Evolutionary conservation across 1,140 invertebrate genomes (phyloP).

Genomic region (Cotesia glomerata): DNA sequence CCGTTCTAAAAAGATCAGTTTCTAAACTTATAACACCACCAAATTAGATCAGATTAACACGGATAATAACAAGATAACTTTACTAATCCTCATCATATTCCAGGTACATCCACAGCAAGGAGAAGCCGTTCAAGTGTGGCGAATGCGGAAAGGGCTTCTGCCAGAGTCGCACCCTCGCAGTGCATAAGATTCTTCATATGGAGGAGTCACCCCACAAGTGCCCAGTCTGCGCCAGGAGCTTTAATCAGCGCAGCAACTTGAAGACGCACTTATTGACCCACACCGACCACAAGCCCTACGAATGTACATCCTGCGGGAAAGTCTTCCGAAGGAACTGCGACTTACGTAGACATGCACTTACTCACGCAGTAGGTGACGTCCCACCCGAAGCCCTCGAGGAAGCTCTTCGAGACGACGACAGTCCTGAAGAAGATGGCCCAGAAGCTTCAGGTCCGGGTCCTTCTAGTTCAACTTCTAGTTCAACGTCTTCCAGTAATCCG

Average conservation of each 20-base stretch:
- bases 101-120: constrained; percentile 96
- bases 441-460: constrained; percentile 45
- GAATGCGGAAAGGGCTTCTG: constrained; percentile 97
- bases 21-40: too few relatives aligned
- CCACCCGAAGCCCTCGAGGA: constrained; percentile 73
- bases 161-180: constrained; percentile 90
- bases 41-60: background rate
- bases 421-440: constrained; percentile 56
- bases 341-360: constrained; percentile 80
- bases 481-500: constrained; percentile 31
- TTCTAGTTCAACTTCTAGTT: constrained; percentile 41
- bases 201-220: constrained; percentile 93
- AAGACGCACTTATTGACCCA: constrained; percentile 95
- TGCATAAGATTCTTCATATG: constrained; percentile 92
- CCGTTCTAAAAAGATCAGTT: too few relatives aligned
- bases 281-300: constrained; percentile 93
- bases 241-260: constrained; percentile 90
- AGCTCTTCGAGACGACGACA: constrained; percentile 70
- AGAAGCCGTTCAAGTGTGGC: constrained; percentile 95
- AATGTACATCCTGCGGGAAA: constrained; percentile 89
- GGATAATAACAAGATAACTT: background rate
- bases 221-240: constrained; percentile 85
- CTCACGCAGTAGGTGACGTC: constrained; percentile 83
- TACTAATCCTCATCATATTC: constrained; percentile 49
- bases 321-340: constrained; percentile 87